Percentiles rank a stretch among this genome's conserved stretches.
phyloP scores from a whole-genome alignment of 1,140 invertebrate genomes.

The Riptortus pedestris region DNA sequence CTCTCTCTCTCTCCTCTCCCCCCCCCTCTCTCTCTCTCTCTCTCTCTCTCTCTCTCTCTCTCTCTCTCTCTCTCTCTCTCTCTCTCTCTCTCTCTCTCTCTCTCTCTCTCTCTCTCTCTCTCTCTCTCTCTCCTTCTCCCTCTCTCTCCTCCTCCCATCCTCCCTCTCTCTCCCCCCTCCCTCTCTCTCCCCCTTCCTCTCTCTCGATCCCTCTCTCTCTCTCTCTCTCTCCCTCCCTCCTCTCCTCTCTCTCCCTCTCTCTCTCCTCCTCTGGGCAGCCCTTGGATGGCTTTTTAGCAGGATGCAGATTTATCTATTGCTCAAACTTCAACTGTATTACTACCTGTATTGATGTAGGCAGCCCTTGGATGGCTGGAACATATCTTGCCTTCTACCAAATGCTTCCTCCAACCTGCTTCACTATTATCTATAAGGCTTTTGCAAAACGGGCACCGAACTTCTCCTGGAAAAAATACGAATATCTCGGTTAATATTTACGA shows the following conservation, averaged over 20 bases:
- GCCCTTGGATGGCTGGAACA: constrained; percentile 45
- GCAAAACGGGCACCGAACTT: constrained; percentile 58
- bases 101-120: not conserved
- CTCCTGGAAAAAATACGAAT: constrained; percentile 21
- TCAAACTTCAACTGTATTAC: too few species aligned
- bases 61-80: constrained; percentile 26
- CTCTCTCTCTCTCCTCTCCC: constrained; percentile 24
- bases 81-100: constrained; percentile 22
- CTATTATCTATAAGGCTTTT: constrained; percentile 49
- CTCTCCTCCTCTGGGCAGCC: too few species aligned
- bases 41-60: constrained; percentile 25
- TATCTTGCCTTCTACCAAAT: constrained; percentile 48
- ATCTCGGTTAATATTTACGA: too few species aligned
- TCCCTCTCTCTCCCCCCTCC: too few species aligned
- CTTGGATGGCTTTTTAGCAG: too few species aligned
- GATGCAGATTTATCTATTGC: too few species aligned
- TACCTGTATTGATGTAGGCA: constrained; percentile 30
- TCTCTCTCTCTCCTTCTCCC: too few species aligned
- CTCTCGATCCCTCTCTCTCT: too few species aligned
- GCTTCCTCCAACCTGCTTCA: constrained; percentile 53
- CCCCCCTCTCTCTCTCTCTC: constrained; percentile 25
- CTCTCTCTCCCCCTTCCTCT: too few species aligned
- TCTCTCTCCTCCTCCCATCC: too few species aligned
- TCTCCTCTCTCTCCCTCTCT: too few species aligned
- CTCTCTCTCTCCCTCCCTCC: too few species aligned